Base-by-base conservation (phyloP, 2,113 vertebrate genomes). In the Nibea albiflora region DNA sequence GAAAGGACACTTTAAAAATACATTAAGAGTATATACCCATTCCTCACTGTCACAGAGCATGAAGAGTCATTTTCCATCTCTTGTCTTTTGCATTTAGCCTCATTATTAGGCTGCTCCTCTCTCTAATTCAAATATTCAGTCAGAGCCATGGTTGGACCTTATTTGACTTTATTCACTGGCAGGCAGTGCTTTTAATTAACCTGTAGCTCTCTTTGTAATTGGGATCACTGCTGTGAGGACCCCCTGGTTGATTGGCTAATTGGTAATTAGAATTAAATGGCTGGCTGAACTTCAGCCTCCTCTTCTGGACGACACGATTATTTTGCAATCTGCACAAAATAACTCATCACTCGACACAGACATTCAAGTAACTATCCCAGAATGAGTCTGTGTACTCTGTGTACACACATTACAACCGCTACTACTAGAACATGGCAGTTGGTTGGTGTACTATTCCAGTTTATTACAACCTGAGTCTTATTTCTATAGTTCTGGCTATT, bases 201-300 rank as follows among this genome's bases (percentile, higher is more conserved):
- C 85, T 84, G 79, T 80, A 73, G 79, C 44, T 73, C 49, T 62
- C 50, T 72, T 42, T 65, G 46, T 88, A 89, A 90, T 85, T 87
- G 47, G 65, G 75, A 42, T 49, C n/a, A 53, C 26, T 69, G 47
- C 68, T 73, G 35, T 80, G 68, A 86, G 67, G 76, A 63, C 62
- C 81, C 81, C 26, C 73, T 78, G 68, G 87, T 78, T 83, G 74
- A 85, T 62, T 60, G 46, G 64, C 80, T 93, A 88, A 93, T 93
- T 90, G 86, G 85, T 85, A 72, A 91, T 95, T 90, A 90, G 88
- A 92, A 89, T 92, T 65, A 79, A 73, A 90, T 80, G 82, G 83
- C 66, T 85, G 85, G 70, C 24, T 90, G 76, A 64, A 73, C 84
- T 73, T 85, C 47, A 67, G 24, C 54, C 54, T 65, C 16, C 46